Conservation (phyloP, 2,797 vertebrate genomes). For the Xiphorhynchus erythropygius region DNA sequence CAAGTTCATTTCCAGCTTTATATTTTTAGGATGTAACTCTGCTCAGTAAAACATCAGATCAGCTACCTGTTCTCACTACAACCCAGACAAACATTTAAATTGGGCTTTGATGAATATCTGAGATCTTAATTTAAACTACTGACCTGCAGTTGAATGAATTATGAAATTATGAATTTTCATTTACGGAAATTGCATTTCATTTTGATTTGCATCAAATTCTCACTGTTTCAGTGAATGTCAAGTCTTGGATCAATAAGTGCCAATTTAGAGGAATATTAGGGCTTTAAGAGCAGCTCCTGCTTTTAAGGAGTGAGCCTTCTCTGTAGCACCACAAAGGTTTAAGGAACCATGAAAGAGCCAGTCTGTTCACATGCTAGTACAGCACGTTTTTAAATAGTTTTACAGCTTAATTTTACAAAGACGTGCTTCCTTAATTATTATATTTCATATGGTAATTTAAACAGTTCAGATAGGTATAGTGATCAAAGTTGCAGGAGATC, state of each 20-base stretch:
- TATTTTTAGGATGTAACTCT: neutral
- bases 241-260: fast-evolving
- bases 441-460: neutral
- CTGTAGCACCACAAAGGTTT: neutral
- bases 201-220: neutral
- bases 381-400: neutral
- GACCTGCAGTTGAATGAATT: neutral
- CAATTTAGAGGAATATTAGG: neutral
- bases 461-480: neutral
- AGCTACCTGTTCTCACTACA: neutral
- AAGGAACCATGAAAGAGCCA: neutral
- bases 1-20: neutral
- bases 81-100: neutral
- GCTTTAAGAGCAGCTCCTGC: neutral
- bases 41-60: neutral
- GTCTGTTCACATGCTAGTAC: neutral
- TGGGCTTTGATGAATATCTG: neutral
- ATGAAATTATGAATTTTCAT: neutral
- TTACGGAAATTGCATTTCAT: neutral
- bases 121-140: neutral
- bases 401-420: neutral
- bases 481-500: neutral
- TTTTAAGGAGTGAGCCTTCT: neutral
- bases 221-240: neutral
- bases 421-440: neutral